Conservation (phyloP, 2,797 vertebrate genomes). For the Falco columbarius region DNA sequence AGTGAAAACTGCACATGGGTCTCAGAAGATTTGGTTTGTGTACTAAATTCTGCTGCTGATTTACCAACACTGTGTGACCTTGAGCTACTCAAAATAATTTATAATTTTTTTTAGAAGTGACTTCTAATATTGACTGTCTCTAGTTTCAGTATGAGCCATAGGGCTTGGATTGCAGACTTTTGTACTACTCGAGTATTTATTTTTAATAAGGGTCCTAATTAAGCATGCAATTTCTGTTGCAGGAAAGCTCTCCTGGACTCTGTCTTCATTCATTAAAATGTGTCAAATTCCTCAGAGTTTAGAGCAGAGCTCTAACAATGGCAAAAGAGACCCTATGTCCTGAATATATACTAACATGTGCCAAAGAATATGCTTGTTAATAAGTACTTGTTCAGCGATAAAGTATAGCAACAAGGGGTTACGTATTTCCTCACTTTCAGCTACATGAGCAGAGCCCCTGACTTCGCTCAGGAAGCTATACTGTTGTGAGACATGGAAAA, state of each 20-base stretch:
- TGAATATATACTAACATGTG: not conserved
- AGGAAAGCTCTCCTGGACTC: constrained; percentile 65
- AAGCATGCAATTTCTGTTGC: constrained; percentile 43
- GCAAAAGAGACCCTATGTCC: constrained; percentile 22
- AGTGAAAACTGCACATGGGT: not conserved
- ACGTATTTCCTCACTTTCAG: constrained; percentile 20
- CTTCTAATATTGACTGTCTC: not conserved
- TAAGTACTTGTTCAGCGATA: not conserved
- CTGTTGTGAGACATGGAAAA: constrained; percentile 44
- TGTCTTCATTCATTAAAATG: constrained; percentile 66
- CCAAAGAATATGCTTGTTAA: constrained; percentile 24
- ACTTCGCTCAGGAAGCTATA: constrained; percentile 37
- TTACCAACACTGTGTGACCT: not conserved
- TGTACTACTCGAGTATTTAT: constrained; percentile 35
- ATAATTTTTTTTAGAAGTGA: not conserved
- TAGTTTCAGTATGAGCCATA: not conserved
- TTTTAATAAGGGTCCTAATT: constrained; percentile 68
- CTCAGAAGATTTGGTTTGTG: not conserved
- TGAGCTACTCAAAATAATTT: not conserved
- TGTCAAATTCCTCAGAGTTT: constrained; percentile 69
- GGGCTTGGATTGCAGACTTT: constrained; percentile 6
- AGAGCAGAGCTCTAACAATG: constrained; percentile 45
- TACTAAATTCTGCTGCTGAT: not conserved
- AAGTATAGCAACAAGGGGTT: constrained; percentile 32
- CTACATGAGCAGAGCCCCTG: not conserved